Evolutionary conservation across 2,888 invertebrate species (phyloP).

Genomic region (Aphidius colemani): DNA sequence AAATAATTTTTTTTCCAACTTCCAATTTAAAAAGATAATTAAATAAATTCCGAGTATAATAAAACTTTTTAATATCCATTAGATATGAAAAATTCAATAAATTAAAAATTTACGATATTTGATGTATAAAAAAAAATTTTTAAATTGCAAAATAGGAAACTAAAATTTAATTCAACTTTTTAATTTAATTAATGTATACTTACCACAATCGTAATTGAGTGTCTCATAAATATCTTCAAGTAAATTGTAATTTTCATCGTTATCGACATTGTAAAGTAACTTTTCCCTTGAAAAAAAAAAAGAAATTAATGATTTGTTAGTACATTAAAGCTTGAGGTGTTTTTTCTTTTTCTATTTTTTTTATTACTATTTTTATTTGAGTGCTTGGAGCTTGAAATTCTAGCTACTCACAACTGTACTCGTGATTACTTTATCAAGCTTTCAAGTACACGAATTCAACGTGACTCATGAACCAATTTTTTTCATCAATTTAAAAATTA

Average conservation of each 20-base stretch:
- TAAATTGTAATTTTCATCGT: constrained; percentile 72
- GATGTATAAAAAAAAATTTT: not conserved
- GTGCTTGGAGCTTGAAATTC: not conserved
- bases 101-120: not conserved
- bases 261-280: constrained; percentile 68
- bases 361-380: too few relatives aligned
- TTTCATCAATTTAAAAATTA: not conserved
- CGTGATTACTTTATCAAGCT: not conserved
- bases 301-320: not conserved
- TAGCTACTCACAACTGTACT: not conserved
- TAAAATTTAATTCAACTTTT: not conserved
- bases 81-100: too few relatives aligned
- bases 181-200: constrained; percentile 44
- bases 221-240: constrained; percentile 76
- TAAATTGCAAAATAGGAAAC: not conserved
- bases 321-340: too few relatives aligned
- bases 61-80: too few relatives aligned
- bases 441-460: too few relatives aligned
- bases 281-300: constrained; percentile 63
- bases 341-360: too few relatives aligned
- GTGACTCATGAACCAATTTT: not conserved
- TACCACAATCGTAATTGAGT: constrained; percentile 69
- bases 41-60: too few relatives aligned
- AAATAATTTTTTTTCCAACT: too few relatives aligned
- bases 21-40: too few relatives aligned